phyloP scores from a whole-genome alignment of 2,113 vertebrate genomes.

The Perca fluviatilis region DNA sequence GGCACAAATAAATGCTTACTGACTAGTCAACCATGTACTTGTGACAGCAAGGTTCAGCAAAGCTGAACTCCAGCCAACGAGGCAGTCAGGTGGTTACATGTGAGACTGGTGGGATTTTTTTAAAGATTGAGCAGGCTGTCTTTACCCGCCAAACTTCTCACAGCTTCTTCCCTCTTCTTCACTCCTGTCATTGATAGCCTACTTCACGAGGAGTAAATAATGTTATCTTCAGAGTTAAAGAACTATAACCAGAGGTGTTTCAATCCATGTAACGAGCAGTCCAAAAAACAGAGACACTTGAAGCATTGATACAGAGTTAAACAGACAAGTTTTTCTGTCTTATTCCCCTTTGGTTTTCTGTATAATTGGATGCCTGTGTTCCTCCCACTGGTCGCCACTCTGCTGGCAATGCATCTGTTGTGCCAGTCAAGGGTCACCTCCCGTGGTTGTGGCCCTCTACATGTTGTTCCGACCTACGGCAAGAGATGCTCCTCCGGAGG shows the following conservation, averaged over 20 bases:
- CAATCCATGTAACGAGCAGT: constrained; percentile 2
- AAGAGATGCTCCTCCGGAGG: constrained; percentile 60
- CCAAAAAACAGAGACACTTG: background rate
- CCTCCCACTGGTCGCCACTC: constrained; percentile 59
- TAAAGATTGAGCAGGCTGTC: constrained; percentile 25
- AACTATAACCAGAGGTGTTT: background rate
- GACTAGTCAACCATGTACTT: background rate
- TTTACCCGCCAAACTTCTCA: constrained; percentile 34
- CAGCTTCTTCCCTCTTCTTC: constrained; percentile 7
- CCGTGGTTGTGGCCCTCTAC: constrained; percentile 53
- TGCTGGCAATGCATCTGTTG: constrained; percentile 46
- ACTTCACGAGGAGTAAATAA: constrained; percentile 14
- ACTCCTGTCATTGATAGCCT: background rate
- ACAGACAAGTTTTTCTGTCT: constrained; percentile 27
- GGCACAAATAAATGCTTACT: background rate
- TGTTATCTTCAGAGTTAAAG: constrained; percentile 12
- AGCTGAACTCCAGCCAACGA: constrained; percentile 25
- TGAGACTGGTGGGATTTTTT: constrained; percentile 32
- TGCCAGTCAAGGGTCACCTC: constrained; percentile 70
- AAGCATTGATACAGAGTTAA: constrained; percentile 35
- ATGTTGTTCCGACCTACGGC: constrained; percentile 55
- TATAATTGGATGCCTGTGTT: constrained; percentile 62
- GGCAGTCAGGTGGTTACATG: constrained; percentile 23
- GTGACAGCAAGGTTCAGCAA: background rate
- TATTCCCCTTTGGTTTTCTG: constrained; percentile 41